Conservation (phyloP, 1,140 invertebrate genomes). For the Ips typographus region DNA sequence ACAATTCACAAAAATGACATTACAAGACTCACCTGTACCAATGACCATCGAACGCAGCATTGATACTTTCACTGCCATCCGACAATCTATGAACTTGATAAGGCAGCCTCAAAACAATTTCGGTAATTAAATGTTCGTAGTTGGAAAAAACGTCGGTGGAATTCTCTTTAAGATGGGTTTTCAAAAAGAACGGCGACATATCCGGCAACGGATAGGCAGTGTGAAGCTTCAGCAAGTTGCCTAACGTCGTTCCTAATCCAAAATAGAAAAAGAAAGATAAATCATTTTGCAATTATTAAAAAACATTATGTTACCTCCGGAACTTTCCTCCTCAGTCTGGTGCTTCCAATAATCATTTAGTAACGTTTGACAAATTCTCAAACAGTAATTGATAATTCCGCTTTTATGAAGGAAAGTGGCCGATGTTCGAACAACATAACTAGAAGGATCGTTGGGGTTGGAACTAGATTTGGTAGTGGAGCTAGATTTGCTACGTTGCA, state of each 20-base stretch:
- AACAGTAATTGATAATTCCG: conserved; percentile 80
- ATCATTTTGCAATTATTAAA: not conserved
- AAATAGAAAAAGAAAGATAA: not conserved
- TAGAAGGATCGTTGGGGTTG: conserved; percentile 60
- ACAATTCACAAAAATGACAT: not conserved
- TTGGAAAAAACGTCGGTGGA: conserved; percentile 91
- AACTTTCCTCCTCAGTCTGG: conserved; percentile 47
- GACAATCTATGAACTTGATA: conserved; percentile 87
- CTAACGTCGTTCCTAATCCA: conserved; percentile 54
- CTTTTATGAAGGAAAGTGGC: conserved; percentile 76
- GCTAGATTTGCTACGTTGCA: conserved; percentile 37
- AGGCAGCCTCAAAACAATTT: conserved; percentile 90
- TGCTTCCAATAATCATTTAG: conserved; percentile 77
- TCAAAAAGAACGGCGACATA: conserved; percentile 94
- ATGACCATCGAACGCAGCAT: conserved; percentile 58
- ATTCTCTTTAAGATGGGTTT: conserved; percentile 87
- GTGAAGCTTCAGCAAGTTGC: conserved; percentile 77
- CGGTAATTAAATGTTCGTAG: conserved; percentile 90
- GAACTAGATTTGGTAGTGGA: conserved; percentile 57
- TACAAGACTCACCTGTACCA: conserved; percentile 60
- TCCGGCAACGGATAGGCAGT: conserved; percentile 80
- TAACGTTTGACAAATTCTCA: conserved; percentile 75
- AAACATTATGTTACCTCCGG: conserved; percentile 10
- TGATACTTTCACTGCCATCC: conserved; percentile 59
- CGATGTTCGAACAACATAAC: conserved; percentile 72